Percentiles rank a stretch among this genome's conserved stretches.
Conservation (phyloP, 2,113 vertebrate species). For the Galbula dea region DNA sequence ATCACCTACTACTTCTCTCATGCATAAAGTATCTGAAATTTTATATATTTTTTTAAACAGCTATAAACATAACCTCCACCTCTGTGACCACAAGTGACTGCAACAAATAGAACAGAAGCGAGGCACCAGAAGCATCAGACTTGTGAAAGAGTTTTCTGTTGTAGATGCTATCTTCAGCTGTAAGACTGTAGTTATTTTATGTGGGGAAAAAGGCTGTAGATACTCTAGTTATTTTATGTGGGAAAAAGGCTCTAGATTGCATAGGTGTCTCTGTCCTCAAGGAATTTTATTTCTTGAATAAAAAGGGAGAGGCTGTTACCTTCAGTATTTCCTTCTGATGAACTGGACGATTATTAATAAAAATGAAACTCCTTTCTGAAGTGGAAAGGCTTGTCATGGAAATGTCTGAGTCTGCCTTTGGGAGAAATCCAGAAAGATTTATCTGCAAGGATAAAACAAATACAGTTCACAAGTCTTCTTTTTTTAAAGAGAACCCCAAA, state of each 20-base stretch:
- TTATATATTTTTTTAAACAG: not conserved
- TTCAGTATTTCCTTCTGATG: slow-evolving; percentile 92
- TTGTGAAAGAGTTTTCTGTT: not conserved
- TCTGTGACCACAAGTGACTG: not conserved
- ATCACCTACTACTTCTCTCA: not conserved
- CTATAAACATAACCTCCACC: not conserved
- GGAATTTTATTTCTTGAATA: not conserved
- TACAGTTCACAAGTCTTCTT: not conserved
- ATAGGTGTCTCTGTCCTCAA: not conserved
- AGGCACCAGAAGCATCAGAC: not conserved
- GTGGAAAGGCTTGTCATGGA: slow-evolving; percentile 81
- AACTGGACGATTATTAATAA: slow-evolving; percentile 88
- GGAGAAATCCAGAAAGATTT: slow-evolving; percentile 87
- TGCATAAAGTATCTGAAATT: not conserved
- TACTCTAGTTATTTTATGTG: not conserved
- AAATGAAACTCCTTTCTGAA: slow-evolving; percentile 88
- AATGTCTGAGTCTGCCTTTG: slow-evolving; percentile 81
- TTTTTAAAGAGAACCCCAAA: not conserved
- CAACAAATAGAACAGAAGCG: not conserved
- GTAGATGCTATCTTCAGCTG: not conserved
- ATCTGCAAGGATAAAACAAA: slow-evolving; percentile 76
- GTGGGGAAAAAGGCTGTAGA: not conserved
- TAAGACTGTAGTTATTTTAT: not conserved
- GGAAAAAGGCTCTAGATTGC: not conserved
- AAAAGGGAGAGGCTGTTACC: slow-evolving; percentile 72